phyloP scores from a whole-genome alignment of 2,888 invertebrate species.

The Coenonympha arcania region DNA sequence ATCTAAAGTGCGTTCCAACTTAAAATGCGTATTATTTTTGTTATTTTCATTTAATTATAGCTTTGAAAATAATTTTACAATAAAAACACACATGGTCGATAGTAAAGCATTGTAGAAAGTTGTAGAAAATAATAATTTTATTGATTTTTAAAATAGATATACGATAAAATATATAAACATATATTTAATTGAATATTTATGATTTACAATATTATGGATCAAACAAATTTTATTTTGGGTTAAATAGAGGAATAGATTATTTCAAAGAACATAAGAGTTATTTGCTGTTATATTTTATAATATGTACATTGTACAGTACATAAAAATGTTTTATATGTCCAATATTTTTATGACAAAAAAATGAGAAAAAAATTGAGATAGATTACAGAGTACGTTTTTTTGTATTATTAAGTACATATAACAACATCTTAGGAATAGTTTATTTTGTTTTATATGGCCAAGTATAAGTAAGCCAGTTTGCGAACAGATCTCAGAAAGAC shows the following conservation, averaged over 20 bases:
- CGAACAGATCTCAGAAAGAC: slow-evolving; percentile 70
- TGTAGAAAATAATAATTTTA: no score
- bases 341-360: neutral
- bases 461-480: slow-evolving; percentile 49
- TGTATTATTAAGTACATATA: slow-evolving; percentile 1
- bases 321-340: neutral
- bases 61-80: no score
- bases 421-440: neutral
- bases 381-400: neutral
- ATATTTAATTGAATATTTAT: no score
- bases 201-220: neutral
- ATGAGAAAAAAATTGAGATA: neutral
- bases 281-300: neutral
- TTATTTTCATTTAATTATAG: no score
- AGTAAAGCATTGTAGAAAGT: no score
- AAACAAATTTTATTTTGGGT: neutral
- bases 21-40: no score
- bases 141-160: no score
- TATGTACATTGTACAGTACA: neutral
- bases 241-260: neutral
- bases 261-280: neutral
- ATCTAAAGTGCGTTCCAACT: no score
- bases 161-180: no score
- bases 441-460: slow-evolving; percentile 15
- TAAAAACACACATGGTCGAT: no score